A percentile compares a stretch with the other conserved stretches of the same genome.
Conservation (phyloP, 37 sponge, comb jelly and placozoan genomes). For the Beroe forskalii region DNA sequence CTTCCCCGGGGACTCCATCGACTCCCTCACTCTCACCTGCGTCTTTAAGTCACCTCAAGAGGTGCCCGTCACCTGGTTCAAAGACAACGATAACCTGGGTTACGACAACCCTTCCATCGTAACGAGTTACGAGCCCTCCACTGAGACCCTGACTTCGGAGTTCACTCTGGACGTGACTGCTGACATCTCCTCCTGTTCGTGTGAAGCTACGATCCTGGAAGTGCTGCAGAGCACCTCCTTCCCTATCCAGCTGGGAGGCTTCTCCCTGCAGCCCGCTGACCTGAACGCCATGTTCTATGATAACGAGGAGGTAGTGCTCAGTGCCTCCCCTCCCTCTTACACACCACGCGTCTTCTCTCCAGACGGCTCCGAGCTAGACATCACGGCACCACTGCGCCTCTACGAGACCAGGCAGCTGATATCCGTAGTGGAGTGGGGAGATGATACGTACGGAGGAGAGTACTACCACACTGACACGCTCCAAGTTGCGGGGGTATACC, state of each 20-base stretch:
- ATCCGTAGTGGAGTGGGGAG: not conserved
- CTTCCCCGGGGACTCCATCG: not conserved
- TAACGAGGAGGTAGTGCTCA: not conserved
- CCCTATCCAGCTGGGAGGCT: not conserved
- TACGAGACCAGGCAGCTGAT: not conserved
- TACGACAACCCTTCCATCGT: constrained; percentile 8
- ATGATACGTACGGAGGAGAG: not conserved
- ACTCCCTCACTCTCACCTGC: constrained; percentile 8
- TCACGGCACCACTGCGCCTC: not conserved
- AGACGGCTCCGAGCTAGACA: not conserved
- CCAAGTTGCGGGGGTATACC: not conserved
- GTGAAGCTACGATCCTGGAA: constrained; percentile 16
- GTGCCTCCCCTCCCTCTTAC: not conserved
- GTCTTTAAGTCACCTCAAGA: not conserved
- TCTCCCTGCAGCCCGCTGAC: not conserved
- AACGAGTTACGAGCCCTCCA: not conserved
- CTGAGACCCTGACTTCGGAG: not conserved
- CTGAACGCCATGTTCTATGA: constrained; percentile 12
- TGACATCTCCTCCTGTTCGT: not conserved
- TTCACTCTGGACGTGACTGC: not conserved
- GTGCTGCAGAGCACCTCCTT: not conserved
- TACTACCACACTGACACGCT: not conserved
- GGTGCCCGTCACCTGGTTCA: not conserved
- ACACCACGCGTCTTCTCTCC: not conserved
- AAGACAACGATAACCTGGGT: not conserved